Conservation (phyloP, 2,888 invertebrate species). For the Clistopyga incitator region DNA sequence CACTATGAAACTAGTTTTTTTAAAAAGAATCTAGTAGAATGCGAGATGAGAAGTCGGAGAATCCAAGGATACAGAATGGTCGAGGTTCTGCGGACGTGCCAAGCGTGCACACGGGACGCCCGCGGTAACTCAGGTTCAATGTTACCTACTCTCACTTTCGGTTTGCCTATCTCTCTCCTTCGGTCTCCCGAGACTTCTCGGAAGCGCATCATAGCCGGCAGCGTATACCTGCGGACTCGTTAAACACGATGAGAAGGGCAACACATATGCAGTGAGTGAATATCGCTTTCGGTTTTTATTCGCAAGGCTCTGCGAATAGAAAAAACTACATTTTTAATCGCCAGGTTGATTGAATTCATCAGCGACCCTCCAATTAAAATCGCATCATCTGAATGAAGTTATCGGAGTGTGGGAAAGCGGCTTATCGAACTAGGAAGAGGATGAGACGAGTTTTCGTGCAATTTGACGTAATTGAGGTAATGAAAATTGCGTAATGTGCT, state of each 20-base stretch:
- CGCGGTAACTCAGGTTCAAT: constrained; percentile 74
- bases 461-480: constrained; percentile 11
- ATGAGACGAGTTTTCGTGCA: background rate
- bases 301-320: background rate
- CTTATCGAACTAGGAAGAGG: constrained; percentile 3
- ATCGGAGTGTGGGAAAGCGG: background rate
- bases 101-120: constrained; percentile 35
- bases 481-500: constrained; percentile 70
- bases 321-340: constrained; percentile 5
- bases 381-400: constrained; percentile 25
- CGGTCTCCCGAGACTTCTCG: constrained; percentile 36
- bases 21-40: background rate
- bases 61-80: constrained; percentile 58
- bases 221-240: constrained; percentile 50
- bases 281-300: constrained; percentile 22
- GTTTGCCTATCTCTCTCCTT: constrained; percentile 68
- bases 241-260: constrained; percentile 29
- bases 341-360: constrained; percentile 31
- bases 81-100: constrained; percentile 41
- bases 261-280: constrained; percentile 4
- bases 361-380: constrained; percentile 38
- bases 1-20: constrained; percentile 22
- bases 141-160: constrained; percentile 78
- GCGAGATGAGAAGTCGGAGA: constrained; percentile 27
- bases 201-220: constrained; percentile 52